Evolutionary conservation across 2,888 invertebrate species (phyloP), one percentile per base, ranked within the genome.

Genomic region (Stramonita haemastoma): DNA sequence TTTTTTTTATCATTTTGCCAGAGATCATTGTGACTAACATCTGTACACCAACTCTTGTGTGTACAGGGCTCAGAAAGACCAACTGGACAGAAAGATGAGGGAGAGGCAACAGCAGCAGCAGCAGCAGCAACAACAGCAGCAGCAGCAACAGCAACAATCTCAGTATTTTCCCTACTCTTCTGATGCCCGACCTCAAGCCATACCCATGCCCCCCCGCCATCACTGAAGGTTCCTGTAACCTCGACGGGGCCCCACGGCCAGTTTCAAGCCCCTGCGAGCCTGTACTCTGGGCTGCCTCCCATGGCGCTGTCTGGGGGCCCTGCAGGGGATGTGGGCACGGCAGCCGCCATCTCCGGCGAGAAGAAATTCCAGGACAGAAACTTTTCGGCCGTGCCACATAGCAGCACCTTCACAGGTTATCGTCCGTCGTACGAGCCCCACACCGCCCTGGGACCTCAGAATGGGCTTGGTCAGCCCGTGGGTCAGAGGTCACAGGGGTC

Each of bases 21-120:
- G 46, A 5, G 46, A 46, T 46, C 46, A 46, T 46, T 46, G 46
- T 46, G 46, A 46, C 8, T 46, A 46, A 46, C 46, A 46, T 46
- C 46, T 46, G 46, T 8, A 46, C 46, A 46, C 46, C 46, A 46
- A 46, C 46, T 26, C 13, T 2, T 79, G 15, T 46, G 26, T 73
- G 90, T 90, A 34, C 91, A 93, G 93, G 85, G 92, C 92, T 87
- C 93, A 94, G 90, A 93, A 93, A 84, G 86, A 92, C 88, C 92
- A 93, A 86, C 90, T 94, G n/a, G 94, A 94, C 86, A 89, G 90
- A 60, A 93, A 92, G 81, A 92, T 94, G 15, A 92, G 90, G 86
- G 92, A 93, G 88, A 90, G 93, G n/a, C 92, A 92, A 34, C 88
- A 92, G 34, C 87, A 89, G n/a, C 87, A 56, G 22, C 79, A 77